phyloP scores from a whole-genome alignment of 2,888 invertebrate species.

The Hipparchia semele region DNA sequence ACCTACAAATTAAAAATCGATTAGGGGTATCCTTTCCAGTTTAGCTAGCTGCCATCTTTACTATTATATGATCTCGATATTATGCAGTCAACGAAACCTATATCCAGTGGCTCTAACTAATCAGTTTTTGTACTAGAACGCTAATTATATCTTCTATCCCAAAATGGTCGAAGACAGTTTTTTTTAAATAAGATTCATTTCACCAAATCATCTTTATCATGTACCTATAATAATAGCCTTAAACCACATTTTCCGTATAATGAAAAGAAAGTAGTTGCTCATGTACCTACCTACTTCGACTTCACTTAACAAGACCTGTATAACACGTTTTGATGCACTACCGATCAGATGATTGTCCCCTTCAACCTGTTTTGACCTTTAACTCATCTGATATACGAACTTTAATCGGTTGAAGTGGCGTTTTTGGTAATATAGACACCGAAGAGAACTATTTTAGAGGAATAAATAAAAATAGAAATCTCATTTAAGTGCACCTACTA shows the following conservation, averaged over 20 bases:
- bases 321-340: constrained; percentile 18
- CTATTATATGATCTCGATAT: no score
- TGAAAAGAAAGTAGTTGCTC: constrained; percentile 20
- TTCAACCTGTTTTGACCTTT: not conserved
- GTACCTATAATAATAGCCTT: no score
- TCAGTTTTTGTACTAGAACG: no score
- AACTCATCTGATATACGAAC: not conserved
- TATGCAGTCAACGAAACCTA: no score
- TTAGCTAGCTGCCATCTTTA: no score
- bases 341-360: constrained; percentile 10
- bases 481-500: not conserved
- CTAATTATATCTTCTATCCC: no score
- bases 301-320: constrained; percentile 24
- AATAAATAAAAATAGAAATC: not conserved
- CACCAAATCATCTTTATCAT: no score
- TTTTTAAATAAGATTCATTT: no score
- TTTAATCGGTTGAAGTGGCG: not conserved
- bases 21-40: no score
- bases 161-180: no score
- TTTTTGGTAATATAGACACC: not conserved
- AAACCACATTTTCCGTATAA: not conserved
- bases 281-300: constrained; percentile 8
- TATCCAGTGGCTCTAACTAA: no score
- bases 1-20: no score
- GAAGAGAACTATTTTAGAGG: not conserved